These are phyloP conservation scores for Oryzias woworae DNA, from an alignment of 2,113 vertebrate genomes.

Conservation along the genomic window DNA sequence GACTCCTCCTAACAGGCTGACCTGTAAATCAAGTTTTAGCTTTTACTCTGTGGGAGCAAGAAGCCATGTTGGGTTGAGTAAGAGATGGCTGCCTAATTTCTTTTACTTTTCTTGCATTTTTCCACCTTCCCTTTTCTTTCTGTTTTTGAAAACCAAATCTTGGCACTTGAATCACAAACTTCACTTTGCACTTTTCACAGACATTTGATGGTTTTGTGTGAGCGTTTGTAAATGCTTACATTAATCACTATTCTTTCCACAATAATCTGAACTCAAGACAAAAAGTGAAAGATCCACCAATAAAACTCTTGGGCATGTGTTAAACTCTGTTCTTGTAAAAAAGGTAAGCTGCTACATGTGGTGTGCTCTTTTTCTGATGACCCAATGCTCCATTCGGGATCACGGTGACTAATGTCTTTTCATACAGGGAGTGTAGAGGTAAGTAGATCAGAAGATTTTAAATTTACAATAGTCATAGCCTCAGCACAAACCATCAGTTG, in stretches of 20 bases:
- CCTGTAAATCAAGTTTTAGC: conserved; percentile 42
- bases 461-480: neutral
- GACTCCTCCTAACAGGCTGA: conserved; percentile 23
- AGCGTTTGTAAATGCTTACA: neutral
- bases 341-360: conserved; percentile 37
- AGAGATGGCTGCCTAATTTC: too few species aligned
- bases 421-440: conserved; percentile 7
- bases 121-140: too few species aligned
- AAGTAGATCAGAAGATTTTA: conserved; percentile 16
- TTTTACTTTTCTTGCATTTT: too few species aligned
- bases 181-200: too few species aligned
- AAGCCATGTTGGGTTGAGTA: too few species aligned
- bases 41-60: neutral
- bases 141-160: too few species aligned
- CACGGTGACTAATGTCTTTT: conserved; percentile 31
- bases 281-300: conserved; percentile 22
- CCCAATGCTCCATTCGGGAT: conserved; percentile 16
- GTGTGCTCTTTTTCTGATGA: conserved; percentile 31
- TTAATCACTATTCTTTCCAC: conserved; percentile 6
- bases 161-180: too few species aligned
- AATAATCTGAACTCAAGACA: conserved; percentile 1
- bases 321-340: conserved; percentile 34
- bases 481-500: neutral
- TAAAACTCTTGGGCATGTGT: conserved; percentile 28
- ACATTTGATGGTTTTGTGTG: neutral